Percentiles rank a stretch among this genome's conserved stretches.
phyloP scores from a whole-genome alignment of 1,140 invertebrate species.

The Drosophila obscura region DNA sequence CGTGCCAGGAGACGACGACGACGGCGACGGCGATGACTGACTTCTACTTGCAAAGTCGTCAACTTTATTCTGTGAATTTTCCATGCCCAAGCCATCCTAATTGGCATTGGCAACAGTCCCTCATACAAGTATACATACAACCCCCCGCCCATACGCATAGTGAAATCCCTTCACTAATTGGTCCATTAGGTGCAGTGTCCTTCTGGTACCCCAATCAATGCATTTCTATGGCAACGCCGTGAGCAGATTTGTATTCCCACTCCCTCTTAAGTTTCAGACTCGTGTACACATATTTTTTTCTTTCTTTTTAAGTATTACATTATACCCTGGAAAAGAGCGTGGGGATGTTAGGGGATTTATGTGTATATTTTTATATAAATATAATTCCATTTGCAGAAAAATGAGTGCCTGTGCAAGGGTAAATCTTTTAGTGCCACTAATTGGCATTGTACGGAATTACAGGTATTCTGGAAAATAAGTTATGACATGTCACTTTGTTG shows the following conservation, averaged over 20 bases:
- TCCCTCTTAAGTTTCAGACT: neutral
- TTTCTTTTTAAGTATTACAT: neutral
- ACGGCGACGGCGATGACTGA: neutral
- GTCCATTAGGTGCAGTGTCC: conserved; percentile 25
- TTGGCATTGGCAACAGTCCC: conserved; percentile 22
- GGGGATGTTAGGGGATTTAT: too few species aligned
- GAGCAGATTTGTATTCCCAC: too few species aligned
- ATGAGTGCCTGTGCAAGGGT: too few species aligned
- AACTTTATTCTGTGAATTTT: neutral
- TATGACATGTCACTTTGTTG: too few species aligned
- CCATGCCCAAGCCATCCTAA: conserved; percentile 16
- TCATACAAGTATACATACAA: neutral
- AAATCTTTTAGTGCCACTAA: too few species aligned
- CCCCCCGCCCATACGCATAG: neutral
- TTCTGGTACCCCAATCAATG: conserved; percentile 37
- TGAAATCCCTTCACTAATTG: conserved; percentile 39
- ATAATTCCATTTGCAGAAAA: too few species aligned
- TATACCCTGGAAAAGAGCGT: neutral
- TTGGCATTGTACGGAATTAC: too few species aligned
- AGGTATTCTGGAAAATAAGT: too few species aligned
- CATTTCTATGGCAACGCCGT: conserved; percentile 28
- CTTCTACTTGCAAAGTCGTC: conserved; percentile 24
- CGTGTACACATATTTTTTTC: neutral
- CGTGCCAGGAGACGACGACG: conserved; percentile 6
- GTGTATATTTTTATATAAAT: too few species aligned